These are phyloP conservation scores for Fulmarus glacialis DNA, from an alignment of 2,113 vertebrate genomes.

Conservation along the genomic window DNA sequence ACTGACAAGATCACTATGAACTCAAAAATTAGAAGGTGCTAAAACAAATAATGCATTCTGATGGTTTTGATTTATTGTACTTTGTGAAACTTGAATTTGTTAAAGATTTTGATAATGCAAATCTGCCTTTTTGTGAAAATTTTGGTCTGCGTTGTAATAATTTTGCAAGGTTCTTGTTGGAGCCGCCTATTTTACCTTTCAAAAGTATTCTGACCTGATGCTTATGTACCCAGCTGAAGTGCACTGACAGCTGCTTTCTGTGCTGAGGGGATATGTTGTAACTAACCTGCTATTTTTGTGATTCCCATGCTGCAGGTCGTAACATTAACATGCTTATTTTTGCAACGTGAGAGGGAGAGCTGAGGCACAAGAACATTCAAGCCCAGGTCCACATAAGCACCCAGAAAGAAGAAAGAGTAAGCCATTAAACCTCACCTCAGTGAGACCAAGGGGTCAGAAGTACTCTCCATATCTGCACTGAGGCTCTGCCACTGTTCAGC, in stretches of 20 bases:
- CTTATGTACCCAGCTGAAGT: background rate
- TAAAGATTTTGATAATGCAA: background rate
- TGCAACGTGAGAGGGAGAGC: background rate
- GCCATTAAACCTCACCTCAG: background rate
- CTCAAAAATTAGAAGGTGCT: background rate
- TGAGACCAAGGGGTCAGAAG: background rate
- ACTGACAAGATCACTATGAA: background rate
- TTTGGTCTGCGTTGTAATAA: background rate
- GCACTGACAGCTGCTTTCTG: background rate
- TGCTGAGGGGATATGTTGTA: background rate
- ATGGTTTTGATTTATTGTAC: background rate
- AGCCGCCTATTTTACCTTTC: background rate
- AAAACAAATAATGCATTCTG: background rate
- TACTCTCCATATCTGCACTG: background rate
- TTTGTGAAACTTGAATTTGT: background rate
- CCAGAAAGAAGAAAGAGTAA: background rate
- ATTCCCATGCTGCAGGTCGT: background rate
- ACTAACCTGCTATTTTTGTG: background rate
- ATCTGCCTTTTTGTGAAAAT: background rate
- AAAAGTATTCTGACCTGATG: background rate
- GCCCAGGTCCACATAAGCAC: background rate
- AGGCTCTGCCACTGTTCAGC: background rate
- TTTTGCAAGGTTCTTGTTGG: background rate
- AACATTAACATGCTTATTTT: background rate
- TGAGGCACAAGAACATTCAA: background rate